Evolutionary conservation across 2,113 vertebrate species (phyloP), one percentile per base, ranked within the genome.

Genomic region (Myiozetetes cayanensis): DNA sequence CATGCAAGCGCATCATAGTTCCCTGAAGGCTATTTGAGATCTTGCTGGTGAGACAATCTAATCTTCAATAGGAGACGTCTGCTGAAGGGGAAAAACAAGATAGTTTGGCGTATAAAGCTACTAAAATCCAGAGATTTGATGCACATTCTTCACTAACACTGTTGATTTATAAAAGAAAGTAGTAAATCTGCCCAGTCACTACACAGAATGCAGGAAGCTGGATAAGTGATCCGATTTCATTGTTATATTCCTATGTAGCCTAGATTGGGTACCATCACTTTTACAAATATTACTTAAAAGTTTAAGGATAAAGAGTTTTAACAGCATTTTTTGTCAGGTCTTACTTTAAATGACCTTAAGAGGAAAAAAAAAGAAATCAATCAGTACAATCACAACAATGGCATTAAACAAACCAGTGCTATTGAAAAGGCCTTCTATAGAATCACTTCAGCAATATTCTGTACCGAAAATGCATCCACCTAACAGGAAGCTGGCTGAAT

Each of bases 1-100:
- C 92, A 79, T 37, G 22, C 63, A 89, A 94, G 61, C 2, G 0
- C 65, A 94, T 78, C 85, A 37, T 23, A 90, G 80, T 3, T 89
- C 84, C 84, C 89, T 56, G 50, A 79, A 84, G 87, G 73, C 20
- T 70, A 82, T 76, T 77, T 68, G 50, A 85, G 46, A 94, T 71
- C 91, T 90, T 84, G 55, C 33, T 81, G 24, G 43, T 91, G 35
- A 74, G 22, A 63, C 28, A 85, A 84, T 37, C 74, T 74, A 59
- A 82, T 83, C 41, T 89, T 84, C 50, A 63, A 33, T 7, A 70
- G 16, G 20, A 70, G n/a, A 73, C 5, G 10, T 35, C 50, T 87
- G 35, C 73, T 79, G 27, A 88, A 86, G 50, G 20, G n/a, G 61
- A 55, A 33, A 79, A 41, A 87, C 43, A 68, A 65, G 44, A 23